These are phyloP conservation scores for Micrastur ruficollis DNA, from an alignment of 2,797 vertebrate genomes.

Conservation along the genomic window DNA sequence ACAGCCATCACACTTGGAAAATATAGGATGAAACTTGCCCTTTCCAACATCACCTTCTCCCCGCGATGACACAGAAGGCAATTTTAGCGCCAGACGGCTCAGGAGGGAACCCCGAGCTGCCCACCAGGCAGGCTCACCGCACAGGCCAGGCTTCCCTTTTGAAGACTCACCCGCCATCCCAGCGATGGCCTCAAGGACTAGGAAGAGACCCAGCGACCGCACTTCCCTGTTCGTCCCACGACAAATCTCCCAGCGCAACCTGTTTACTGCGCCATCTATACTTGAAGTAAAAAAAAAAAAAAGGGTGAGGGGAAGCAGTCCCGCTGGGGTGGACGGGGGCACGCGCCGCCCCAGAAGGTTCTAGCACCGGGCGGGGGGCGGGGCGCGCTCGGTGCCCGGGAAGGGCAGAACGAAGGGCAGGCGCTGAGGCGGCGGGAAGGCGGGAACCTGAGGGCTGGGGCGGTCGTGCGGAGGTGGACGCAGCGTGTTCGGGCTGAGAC, in stretches of 20 bases:
- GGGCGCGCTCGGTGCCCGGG: fast-evolving
- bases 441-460: fast-evolving
- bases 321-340: fast-evolving
- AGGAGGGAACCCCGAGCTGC: fast-evolving
- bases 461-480: fast-evolving
- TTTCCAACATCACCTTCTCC: not conserved
- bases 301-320: too few relatives aligned
- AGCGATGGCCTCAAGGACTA: fast-evolving
- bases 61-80: fast-evolving
- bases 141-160: fast-evolving
- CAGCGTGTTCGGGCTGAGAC: fast-evolving
- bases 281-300: fast-evolving
- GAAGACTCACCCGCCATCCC: not conserved
- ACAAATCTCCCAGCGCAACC: fast-evolving
- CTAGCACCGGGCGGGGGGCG: not conserved
- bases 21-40: not conserved
- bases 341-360: not conserved
- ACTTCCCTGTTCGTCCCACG: fast-evolving
- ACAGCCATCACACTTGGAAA: fast-evolving
- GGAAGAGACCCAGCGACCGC: fast-evolving
- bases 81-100: fast-evolving
- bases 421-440: fast-evolving
- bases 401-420: not conserved
- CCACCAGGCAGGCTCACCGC: too few relatives aligned
- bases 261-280: fast-evolving